phyloP scores from a whole-genome alignment of 2,888 invertebrate species.

The Epinotia nisella region DNA sequence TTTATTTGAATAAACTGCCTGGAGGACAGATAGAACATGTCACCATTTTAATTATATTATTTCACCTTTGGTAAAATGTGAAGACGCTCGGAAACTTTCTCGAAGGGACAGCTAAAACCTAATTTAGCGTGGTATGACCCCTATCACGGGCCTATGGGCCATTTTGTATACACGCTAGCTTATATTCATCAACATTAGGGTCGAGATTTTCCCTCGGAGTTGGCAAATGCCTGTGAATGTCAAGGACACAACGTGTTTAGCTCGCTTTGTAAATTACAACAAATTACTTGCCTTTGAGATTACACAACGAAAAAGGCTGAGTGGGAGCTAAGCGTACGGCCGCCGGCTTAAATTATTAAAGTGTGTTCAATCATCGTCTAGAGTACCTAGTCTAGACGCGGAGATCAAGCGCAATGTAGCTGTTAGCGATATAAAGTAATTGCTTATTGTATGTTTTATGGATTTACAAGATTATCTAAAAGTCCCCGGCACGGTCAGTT shows the following conservation, averaged over 20 bases:
- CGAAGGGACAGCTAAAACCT: slow-evolving; percentile 25
- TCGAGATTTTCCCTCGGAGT: slow-evolving; percentile 35
- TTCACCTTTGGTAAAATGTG: background rate
- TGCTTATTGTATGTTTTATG: background rate
- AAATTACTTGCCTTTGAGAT: slow-evolving; percentile 12
- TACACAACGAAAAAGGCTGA: background rate
- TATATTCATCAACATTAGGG: slow-evolving; percentile 43
- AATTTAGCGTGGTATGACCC: slow-evolving; percentile 30
- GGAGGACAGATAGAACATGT: no score
- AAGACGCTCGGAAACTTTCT: background rate
- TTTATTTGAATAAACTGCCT: no score
- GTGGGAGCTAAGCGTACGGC: background rate
- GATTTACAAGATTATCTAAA: no score
- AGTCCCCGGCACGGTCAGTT: no score
- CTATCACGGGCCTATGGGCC: slow-evolving; percentile 28
- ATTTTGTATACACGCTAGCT: slow-evolving; percentile 37
- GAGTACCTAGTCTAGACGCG: no score
- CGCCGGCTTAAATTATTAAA: background rate
- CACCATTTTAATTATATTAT: no score
- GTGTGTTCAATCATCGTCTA: background rate
- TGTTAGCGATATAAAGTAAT: background rate
- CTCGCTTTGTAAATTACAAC: slow-evolving; percentile 24
- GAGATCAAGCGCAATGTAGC: background rate
- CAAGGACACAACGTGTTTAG: slow-evolving; percentile 26
- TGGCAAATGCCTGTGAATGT: slow-evolving; percentile 19